phyloP scores from a whole-genome alignment of 2,113 vertebrate genomes.

The Sylvia atricapilla region DNA sequence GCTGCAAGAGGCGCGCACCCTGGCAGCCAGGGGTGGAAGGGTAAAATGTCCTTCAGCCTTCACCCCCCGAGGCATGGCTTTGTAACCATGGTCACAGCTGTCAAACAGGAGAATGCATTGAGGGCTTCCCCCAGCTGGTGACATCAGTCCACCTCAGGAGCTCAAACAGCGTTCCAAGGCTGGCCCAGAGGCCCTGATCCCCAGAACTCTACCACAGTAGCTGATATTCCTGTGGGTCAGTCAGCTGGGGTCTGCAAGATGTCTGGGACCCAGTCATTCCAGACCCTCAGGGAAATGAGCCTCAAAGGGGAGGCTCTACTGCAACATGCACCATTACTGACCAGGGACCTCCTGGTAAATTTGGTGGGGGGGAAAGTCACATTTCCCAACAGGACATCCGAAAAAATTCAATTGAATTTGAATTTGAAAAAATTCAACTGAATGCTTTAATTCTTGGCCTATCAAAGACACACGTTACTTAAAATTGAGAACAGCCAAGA shows the following conservation, averaged over 20 bases:
- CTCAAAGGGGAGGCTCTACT: neutral
- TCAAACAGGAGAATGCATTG: neutral
- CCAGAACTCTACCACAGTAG: neutral
- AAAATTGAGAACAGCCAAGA: neutral
- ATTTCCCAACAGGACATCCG: neutral
- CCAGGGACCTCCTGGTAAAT: neutral
- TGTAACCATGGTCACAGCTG: neutral
- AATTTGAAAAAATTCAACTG: neutral
- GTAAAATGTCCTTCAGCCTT: too few species aligned
- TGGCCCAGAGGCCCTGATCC: neutral
- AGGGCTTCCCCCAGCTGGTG: neutral
- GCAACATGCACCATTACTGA: too few species aligned
- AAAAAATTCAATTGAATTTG: neutral
- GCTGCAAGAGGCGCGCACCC: too few species aligned
- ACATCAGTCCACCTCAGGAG: neutral
- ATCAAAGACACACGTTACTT: neutral
- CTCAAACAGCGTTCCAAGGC: neutral
- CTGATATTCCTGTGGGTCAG: fast-evolving
- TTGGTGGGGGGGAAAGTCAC: neutral
- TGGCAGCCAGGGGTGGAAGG: too few species aligned
- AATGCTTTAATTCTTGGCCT: neutral
- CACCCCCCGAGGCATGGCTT: too few species aligned
- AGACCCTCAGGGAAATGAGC: neutral
- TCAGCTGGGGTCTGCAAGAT: neutral
- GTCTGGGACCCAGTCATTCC: neutral